Percentiles rank a stretch among this genome's conserved stretches.
These are phyloP conservation scores for Drosophila sproati DNA, from an alignment of 1,140 invertebrate genomes.

Conservation along the genomic window DNA sequence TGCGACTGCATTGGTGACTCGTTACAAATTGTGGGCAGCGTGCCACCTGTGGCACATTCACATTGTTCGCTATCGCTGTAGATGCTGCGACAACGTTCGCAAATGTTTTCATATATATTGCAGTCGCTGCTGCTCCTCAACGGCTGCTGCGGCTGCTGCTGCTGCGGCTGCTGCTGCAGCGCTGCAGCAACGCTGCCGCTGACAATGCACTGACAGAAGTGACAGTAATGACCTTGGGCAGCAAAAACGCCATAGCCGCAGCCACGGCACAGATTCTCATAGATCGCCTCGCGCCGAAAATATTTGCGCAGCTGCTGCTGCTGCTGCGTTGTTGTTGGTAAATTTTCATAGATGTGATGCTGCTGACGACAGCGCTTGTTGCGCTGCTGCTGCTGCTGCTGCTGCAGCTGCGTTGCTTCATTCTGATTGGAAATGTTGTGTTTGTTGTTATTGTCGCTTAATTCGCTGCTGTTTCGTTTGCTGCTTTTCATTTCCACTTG, in stretches of 20 bases:
- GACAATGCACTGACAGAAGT: constrained; percentile 78
- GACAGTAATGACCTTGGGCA: constrained; percentile 73
- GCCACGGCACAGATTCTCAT: constrained; percentile 81
- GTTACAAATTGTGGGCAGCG: background rate
- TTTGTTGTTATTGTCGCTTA: constrained; percentile 51
- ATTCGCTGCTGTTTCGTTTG: constrained; percentile 30
- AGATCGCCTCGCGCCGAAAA: constrained; percentile 70
- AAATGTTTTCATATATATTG: constrained; percentile 82
- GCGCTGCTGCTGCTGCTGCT: constrained; percentile 31
- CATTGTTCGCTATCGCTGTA: constrained; percentile 69
- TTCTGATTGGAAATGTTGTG: constrained; percentile 49
- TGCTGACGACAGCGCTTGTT: constrained; percentile 34
- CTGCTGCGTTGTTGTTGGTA: constrained; percentile 34
- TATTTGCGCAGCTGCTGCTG: constrained; percentile 66
- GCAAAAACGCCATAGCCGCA: constrained; percentile 81
- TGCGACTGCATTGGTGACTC: background rate
- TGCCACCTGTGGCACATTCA: constrained; percentile 33
- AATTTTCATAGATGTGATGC: constrained; percentile 72
- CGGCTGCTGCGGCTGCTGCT: background rate
- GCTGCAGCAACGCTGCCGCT: constrained; percentile 55
- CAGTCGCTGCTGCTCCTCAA: constrained; percentile 29
- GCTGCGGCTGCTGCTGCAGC: constrained; percentile 34
- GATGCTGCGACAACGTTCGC: constrained; percentile 65
- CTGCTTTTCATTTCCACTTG: constrained; percentile 45
- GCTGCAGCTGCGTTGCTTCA: constrained; percentile 25